These are phyloP conservation scores for Ondatra zibethicus DNA, from an alignment of 2,113 vertebrate species.

Conservation along the genomic window DNA sequence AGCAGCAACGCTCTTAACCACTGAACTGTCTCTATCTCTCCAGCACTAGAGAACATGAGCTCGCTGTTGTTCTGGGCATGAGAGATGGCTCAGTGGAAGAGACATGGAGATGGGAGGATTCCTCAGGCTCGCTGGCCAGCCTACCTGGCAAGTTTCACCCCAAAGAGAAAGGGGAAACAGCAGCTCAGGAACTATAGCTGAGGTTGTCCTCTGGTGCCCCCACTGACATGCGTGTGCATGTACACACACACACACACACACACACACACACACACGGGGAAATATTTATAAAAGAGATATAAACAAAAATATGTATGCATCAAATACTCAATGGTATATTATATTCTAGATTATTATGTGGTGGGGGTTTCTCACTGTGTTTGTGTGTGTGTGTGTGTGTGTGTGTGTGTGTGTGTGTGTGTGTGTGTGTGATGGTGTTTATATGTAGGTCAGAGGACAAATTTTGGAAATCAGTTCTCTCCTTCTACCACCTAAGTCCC, in stretches of 20 bases:
- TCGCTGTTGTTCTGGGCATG: too few relatives aligned
- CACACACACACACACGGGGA: not conserved
- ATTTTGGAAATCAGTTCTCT: not conserved
- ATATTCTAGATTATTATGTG: not conserved
- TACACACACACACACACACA: not conserved
- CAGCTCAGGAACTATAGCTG: not conserved
- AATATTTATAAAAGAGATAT: not conserved
- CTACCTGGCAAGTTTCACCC: not conserved
- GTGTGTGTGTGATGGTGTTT: not conserved
- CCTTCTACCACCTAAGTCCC: not conserved
- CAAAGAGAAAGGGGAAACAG: not conserved
- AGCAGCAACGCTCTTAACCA: not conserved
- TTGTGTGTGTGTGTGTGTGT: not conserved
- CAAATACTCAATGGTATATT: not conserved
- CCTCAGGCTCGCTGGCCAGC: not conserved
- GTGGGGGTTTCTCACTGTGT: not conserved
- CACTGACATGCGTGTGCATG: fast-evolving
- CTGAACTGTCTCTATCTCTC: not conserved
- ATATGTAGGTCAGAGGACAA: not conserved
- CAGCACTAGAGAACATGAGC: not conserved
- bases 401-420: not conserved
- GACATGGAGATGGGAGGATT: not conserved
- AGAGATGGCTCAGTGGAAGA: not conserved
- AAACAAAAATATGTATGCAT: not conserved
- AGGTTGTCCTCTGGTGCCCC: not conserved